Base-by-base conservation (phyloP, 2,888 invertebrate species). In the Graphium colonna region DNA sequence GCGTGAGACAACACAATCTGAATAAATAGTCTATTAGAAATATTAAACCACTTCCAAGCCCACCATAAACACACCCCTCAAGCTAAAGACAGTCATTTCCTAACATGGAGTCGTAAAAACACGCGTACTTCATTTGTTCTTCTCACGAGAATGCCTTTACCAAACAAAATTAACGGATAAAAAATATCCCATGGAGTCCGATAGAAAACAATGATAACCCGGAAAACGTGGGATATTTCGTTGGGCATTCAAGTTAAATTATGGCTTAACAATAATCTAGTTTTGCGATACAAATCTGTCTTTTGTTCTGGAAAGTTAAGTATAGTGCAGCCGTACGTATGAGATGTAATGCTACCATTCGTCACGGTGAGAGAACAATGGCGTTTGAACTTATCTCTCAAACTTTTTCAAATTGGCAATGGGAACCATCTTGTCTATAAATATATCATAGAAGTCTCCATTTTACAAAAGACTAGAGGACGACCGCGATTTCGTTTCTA, bases 211-310 rank as follows among this genome's bases (percentile, higher is more conserved):
- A 21, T 15, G 57, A 57, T 57, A 57, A 54, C 52, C 40, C 42
- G 33, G 36, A 43, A 52, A 51, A 44, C 55, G 55, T 59, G 59
- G 51, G 59, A 59, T 31, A 47, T 53, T 47, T 46, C 46, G 21
- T 49, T 49, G 39, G 44, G 16, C 33, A 21, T 46, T 63, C 59
- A 56, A 56, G 46, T 31, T 48, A 62, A 65, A 65, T 67, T 64
- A 62, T 60, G 60, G 67, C 67, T 64, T 63, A 64, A 67, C 47
- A 62, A 61, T 67, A 64, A 68, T 67, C 65, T 60, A 51, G 57
- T 63, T 65, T 59, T 7, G 15, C 36, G 64, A 67, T 65, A 51
- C 13, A 3, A 52, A 63, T 39, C 53, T 44, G 58, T 59, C 48
- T 48, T 51, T 57, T 48, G 54, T 49, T 55, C 41, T 50, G 13